Percentiles rank a stretch among this genome's conserved stretches.
phyloP scores from a whole-genome alignment of 23 tunicate genomes.

The Styela clava region DNA sequence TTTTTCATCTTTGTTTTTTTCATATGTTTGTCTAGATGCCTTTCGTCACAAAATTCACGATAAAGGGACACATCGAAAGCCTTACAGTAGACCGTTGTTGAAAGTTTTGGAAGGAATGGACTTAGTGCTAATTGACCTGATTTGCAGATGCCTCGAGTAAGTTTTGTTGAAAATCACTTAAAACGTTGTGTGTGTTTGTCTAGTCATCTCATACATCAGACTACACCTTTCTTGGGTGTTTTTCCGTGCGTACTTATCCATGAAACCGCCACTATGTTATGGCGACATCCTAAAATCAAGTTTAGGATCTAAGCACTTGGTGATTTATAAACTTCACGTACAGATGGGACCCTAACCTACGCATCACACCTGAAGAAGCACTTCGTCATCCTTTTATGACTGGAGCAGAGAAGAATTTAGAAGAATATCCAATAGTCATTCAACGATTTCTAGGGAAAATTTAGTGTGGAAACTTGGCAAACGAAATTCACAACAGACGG shows the following conservation, averaged over 20 bases:
- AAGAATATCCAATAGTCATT: background rate
- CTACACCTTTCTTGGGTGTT: too few relatives aligned
- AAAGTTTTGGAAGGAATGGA: constrained; percentile 54
- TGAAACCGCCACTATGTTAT: too few relatives aligned
- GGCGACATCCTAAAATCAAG: too few relatives aligned
- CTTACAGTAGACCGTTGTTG: constrained; percentile 70
- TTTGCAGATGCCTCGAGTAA: constrained; percentile 71
- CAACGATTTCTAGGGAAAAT: constrained; percentile 15
- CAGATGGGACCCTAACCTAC: constrained; percentile 55
- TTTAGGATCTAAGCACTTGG: too few relatives aligned
- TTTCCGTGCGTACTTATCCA: too few relatives aligned
- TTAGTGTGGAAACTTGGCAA: background rate
- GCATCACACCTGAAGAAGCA: constrained; percentile 74
- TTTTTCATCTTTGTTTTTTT: too few relatives aligned
- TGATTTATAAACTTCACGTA: too few relatives aligned
- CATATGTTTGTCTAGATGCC: constrained; percentile 64
- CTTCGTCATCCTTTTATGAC: constrained; percentile 74
- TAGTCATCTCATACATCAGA: too few relatives aligned
- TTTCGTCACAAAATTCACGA: constrained; percentile 60
- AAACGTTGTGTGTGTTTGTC: too few relatives aligned
- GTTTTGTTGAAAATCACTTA: too few relatives aligned
- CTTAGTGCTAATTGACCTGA: constrained; percentile 48
- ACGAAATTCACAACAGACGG: too few relatives aligned
- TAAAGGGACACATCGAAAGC: constrained; percentile 77
- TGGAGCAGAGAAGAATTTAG: too few relatives aligned